These are phyloP conservation scores for Tetragnatha montana DNA, from an alignment of 2,888 invertebrate species.

Conservation along the genomic window DNA sequence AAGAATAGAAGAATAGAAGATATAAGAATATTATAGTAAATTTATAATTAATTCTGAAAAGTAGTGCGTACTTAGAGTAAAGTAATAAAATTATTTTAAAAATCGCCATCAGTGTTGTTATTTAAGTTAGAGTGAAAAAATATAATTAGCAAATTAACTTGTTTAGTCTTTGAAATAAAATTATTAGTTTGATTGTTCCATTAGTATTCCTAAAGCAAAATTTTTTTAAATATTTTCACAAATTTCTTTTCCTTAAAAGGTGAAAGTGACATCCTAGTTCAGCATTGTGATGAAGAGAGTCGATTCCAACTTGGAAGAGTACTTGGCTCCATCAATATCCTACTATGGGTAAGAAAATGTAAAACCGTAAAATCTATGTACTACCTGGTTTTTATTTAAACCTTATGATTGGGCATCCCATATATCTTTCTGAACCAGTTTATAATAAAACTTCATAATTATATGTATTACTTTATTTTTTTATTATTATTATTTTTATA, in stretches of 20 bases:
- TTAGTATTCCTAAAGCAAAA: not conserved
- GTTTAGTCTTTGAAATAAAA: not conserved
- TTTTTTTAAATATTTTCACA: not conserved
- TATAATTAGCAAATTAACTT: not conserved
- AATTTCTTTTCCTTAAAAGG: not conserved
- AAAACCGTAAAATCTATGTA: not conserved
- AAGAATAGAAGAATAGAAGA: too few species aligned
- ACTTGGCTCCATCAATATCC: slow-evolving; percentile 1
- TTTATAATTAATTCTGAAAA: not conserved
- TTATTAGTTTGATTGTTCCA: not conserved
- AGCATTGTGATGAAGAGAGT: slow-evolving; percentile 11
- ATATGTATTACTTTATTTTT: not conserved
- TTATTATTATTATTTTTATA: not conserved
- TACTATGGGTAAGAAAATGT: slow-evolving; percentile 19
- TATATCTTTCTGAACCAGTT: not conserved
- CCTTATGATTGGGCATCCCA: not conserved
- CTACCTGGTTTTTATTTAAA: not conserved
- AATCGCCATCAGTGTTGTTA: not conserved
- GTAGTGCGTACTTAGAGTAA: not conserved
- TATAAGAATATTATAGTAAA: too few species aligned
- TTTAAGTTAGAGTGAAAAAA: not conserved
- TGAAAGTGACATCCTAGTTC: slow-evolving; percentile 12
- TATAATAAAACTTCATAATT: not conserved
- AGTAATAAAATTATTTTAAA: not conserved
- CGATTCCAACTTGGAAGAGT: not conserved